Base-by-base conservation (phyloP, 2,888 invertebrate genomes). In the Perizoma affinitatum region DNA sequence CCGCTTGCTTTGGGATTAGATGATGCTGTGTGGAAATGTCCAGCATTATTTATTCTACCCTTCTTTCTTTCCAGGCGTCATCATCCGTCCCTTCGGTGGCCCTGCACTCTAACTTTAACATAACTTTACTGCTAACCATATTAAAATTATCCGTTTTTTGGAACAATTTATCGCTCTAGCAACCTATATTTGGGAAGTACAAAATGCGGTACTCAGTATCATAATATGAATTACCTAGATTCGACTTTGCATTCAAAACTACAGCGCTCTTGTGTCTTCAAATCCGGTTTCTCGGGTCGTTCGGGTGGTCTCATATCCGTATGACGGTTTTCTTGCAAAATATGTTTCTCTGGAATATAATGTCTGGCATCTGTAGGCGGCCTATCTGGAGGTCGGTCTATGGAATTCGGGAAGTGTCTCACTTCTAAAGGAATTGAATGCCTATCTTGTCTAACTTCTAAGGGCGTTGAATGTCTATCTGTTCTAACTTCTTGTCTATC, bases 271-370 rank as follows among this genome's bases (percentile, higher is more conserved):
- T 78, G 62, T 54, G 66, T 50, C 72, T 70, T 71, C 35, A 70
- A 67, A 57, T 76, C 80, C 0, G 79, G 78, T 46, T 76, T 82
- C 41, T 72, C 72, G 0, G 72, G 72, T 48, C 66, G 56, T 11
- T 85, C 88, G 1, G 85, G 83, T 2, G 86, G 80, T 45, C 84
- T 77, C 11, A 58, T 53, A 64, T 89, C 89, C 0, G 82, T 58
- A 45, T 65, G 61, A 0, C 65, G 56, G 35, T 67, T 65, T 11
- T 70, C 66, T 8, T 65, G 68, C 11, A 66, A 22, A 10, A 63
- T 58, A 60, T 63, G 66, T 46, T 66, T 54, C 7, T 70, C 69
- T 45, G 49, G 43, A 51, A 56, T 54, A 34, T 58, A 53, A 11
- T 61, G 63, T 49, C 65, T 63, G 0, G 56, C 38, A 5, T 66